Base-by-base conservation (phyloP, 1,140 invertebrate genomes). In the Trichomalopsis sarcophagae region DNA sequence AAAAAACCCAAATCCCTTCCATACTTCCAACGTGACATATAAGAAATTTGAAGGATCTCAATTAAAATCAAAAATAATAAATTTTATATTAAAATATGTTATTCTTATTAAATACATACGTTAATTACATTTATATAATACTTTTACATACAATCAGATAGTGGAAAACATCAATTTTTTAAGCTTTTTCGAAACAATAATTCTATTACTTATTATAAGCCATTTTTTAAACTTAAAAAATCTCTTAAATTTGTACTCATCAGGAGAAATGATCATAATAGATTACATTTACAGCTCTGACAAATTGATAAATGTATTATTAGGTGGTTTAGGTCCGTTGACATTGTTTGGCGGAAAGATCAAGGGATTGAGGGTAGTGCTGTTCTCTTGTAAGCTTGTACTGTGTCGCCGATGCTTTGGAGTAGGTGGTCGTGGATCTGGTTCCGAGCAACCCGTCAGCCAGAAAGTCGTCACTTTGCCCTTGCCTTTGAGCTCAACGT, bases 391-490 rank as follows among this genome's bases (percentile, higher is more conserved):
- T 6, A 90, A 90, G 81, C 89, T 91, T 47, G 86, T 89, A 55
- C 91, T 92, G 74, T 90, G 89, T 27, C 90, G 89, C 1, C 90
- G 89, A 40, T 92, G 89, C 71, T 88, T 91, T 0, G 94, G 94
- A 0, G 94, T 93, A 0, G 93, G 91, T 2, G 94, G 94, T 82
- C 95, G 91, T 0, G 94, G 94, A 87, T 96, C 95, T 0, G 94
- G 94, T 88, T 97, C 96, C 2, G 95, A 95, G 88, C 96, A 96
- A 47, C 96, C 96, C 13, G 95, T 92, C 6, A 99, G 93, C 98
- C 98, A 99, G 90, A 97, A 97, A 0, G 98, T 98, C 4, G 96
- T 96, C 81, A 98, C 95, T 62, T 95, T 94, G 1, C 97, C 97
- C 90, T 98, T 97, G 2, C 97, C 97, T 93, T 98, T 97, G 0